Base-by-base conservation (phyloP, 2,113 vertebrate species). In the Ictalurus punctatus region DNA sequence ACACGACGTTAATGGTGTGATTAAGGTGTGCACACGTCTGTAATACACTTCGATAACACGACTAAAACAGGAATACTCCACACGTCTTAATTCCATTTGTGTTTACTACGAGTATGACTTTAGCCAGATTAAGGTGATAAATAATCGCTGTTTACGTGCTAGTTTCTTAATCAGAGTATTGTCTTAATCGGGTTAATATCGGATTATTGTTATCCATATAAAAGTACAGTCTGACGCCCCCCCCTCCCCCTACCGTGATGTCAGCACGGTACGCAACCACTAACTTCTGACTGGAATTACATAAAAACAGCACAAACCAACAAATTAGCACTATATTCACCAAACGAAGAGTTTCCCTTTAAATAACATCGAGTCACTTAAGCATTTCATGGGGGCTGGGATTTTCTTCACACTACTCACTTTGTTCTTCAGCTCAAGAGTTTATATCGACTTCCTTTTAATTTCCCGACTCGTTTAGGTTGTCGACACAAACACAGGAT, bases 281-380 rank as follows among this genome's bases (percentile, higher is more conserved):
- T 17, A 71, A 71, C 67, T 17, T 16, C n/a, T 30, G 1, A 69
- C 27, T 30, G 65, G 65, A 69, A 30, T 14, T 5, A 69, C 4
- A 0, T 12, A n/a, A 67, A 67, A 30, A 30, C 65, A 67, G 65
- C 27, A 63, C 61, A 25, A 63, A 23, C 21, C 59, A 63, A 1
- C 25, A 13, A 4, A 67, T 14, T n/a, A n/a, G 2, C 65, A n/a
- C n/a, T 0, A 34, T 0, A 1, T 3, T 12, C 8, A 12, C 9
- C 23, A 17, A 17, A 16, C 61, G 16, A 17, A 1, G 34, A 74
- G 17, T 21, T 40, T 74, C 21, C 34, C 34, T 21, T 74, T 74
- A 8, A 40, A 74, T 6, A 7, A 19, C 17, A 71, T 7, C 34
- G 69, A 19, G 69, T 73, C 34, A 34, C 30, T 37, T 16, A 34